Base-by-base conservation (phyloP, 2,797 vertebrate genomes). In the Typhlichthys eigenmanni region DNA sequence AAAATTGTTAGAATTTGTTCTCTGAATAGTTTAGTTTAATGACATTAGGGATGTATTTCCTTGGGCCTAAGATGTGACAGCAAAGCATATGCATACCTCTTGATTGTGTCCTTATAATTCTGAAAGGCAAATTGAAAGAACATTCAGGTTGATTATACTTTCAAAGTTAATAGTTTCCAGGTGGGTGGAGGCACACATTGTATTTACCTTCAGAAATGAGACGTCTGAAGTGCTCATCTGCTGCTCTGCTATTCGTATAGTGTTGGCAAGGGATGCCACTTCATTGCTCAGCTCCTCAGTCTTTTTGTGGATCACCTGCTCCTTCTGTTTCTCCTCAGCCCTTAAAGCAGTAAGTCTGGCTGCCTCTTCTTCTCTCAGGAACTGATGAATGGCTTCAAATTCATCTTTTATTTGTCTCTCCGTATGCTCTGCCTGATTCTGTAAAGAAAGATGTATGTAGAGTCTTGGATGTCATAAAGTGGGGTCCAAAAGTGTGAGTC, bases 41-140 rank as follows among this genome's bases (percentile, higher is more conserved):
- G 19, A 61, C 60, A 47, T 49, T 1, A 16, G 57, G 24, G 9
- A 1, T 43, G 38, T 43, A 13, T 14, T 56, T 12, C 47, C 53
- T 29, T 56, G 14, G 47, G 58, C 56, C 5, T 13, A 19, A 7
- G 6, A 46, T 51, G 12, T 63, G n/a, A 49, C 16, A 24, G 1
- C 11, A 49, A 34, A 34, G 47, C 47, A 55, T 3, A 19, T 13
- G 62, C 72, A 29, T 85, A 93, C 93, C 83, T 92, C 64, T 76
- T 92, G 48, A 94, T 91, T 38, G 89, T 94, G 69, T 91, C 89
- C 59, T 92, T 92, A 80, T 94, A 94, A 75, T 92, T 92, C 93
- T 94, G 80, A 61, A 84, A 86, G 51, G 2, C 62, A 63, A 66
- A 74, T 71, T 13, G 13, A 58, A 68, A 12, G 72, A 69, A 2